A percentile compares a stretch with the other conserved stretches of the same genome.
phyloP scores from a whole-genome alignment of 2,797 vertebrate species.

The Malurus splendens region DNA sequence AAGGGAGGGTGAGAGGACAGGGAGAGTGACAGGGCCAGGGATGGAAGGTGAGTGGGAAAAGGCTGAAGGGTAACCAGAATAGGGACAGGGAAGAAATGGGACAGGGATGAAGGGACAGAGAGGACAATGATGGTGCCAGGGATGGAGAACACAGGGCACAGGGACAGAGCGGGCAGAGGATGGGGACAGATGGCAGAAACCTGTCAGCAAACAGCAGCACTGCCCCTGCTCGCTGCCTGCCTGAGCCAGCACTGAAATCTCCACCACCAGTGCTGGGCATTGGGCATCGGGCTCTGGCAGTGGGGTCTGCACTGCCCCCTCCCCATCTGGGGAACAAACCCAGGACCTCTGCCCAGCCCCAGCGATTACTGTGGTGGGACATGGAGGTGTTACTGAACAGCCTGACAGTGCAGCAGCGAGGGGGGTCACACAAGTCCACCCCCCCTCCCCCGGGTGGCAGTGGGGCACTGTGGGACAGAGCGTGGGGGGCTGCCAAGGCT shows the following conservation, averaged over 20 bases:
- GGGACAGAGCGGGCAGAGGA: background rate
- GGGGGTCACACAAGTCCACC: background rate
- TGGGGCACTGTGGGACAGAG: background rate
- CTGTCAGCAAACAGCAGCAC: background rate
- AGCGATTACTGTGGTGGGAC: background rate
- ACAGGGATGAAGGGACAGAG: background rate
- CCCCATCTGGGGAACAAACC: fast-evolving
- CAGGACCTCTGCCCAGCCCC: background rate
- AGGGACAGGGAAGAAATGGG: background rate
- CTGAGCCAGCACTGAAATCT: background rate
- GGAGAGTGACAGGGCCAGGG: background rate
- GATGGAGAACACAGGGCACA: background rate
- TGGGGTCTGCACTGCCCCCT: background rate
- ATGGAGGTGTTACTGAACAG: background rate
- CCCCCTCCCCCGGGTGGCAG: background rate
- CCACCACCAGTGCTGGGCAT: fast-evolving
- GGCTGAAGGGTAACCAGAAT: fast-evolving
- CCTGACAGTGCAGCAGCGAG: fast-evolving
- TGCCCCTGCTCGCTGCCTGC: background rate
- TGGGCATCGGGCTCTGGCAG: fast-evolving
- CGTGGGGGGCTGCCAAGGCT: background rate
- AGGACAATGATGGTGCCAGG: background rate
- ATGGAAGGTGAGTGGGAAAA: fast-evolving
- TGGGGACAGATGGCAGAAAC: background rate
- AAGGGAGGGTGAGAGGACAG: background rate